Percentiles rank a stretch among this genome's conserved stretches.
Conservation (phyloP, 2,797 vertebrate genomes). For the Fringilla coelebs region DNA sequence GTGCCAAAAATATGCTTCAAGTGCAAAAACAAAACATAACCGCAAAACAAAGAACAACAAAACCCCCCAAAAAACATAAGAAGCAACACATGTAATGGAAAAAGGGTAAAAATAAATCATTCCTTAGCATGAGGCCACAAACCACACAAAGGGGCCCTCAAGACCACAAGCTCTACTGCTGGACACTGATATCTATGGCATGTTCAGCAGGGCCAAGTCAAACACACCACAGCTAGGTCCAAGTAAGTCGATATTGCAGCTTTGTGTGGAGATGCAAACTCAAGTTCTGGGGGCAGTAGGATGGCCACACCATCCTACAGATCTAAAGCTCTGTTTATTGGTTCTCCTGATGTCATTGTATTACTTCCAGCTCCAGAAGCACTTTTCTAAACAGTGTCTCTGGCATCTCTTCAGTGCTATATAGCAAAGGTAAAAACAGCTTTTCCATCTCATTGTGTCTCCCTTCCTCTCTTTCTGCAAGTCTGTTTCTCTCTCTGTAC, state of each 20-base stretch:
- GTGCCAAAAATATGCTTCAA: neutral
- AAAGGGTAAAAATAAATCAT: neutral
- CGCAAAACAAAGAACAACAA: neutral
- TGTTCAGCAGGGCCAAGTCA: neutral
- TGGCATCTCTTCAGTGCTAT: neutral
- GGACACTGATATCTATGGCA: neutral
- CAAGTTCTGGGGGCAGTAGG: neutral
- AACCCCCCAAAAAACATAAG: neutral
- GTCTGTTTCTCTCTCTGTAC: neutral
- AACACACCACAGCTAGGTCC: neutral
- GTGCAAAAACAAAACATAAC: neutral
- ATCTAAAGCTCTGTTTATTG: neutral
- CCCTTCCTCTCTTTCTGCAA: neutral
- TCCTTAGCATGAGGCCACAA: neutral
- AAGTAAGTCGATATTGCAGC: rapidly evolving
- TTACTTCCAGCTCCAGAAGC: neutral
- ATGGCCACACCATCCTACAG: neutral
- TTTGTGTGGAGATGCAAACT: neutral
- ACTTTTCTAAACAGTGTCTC: neutral
- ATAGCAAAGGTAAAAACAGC: neutral
- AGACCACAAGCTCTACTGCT: neutral
- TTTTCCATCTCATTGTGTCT: neutral
- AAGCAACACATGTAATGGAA: neutral
- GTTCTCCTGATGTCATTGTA: neutral
- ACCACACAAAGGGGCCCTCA: neutral